Conservation (phyloP, 2,888 invertebrate genomes). For the Ormyrus labotus region DNA sequence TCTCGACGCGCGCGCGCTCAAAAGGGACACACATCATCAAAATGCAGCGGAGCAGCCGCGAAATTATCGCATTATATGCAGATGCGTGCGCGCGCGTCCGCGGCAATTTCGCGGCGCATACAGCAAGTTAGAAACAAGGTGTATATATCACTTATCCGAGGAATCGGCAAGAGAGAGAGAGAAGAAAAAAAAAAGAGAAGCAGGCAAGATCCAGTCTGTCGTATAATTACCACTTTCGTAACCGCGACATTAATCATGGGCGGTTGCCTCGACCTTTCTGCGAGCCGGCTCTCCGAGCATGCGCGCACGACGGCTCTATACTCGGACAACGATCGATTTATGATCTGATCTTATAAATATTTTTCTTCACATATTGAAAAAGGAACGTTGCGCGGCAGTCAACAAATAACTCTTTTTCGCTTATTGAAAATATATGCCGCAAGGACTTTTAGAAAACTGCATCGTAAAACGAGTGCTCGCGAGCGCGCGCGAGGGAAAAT, state of each 20-base stretch:
- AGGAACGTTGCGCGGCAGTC: conserved; percentile 18
- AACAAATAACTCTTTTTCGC: conserved; percentile 25
- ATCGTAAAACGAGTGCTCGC: conserved; percentile 9
- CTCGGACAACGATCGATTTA: conserved; percentile 53
- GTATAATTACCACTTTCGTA: conserved; percentile 56
- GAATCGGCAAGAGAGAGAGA: conserved; percentile 15
- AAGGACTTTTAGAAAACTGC: conserved; percentile 22
- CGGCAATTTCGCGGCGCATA: conserved; percentile 18
- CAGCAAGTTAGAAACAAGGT: conserved; percentile 41
- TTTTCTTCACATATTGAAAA: conserved; percentile 48
- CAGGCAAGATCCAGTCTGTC: conserved; percentile 47
- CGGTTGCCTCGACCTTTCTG: conserved; percentile 53
- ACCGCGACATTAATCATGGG: conserved; percentile 52
- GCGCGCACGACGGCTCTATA: neutral
- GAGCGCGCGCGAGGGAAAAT: too few relatives aligned
- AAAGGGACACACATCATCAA: too few relatives aligned
- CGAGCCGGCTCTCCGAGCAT: conserved; percentile 5
- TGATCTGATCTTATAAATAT: conserved; percentile 50
- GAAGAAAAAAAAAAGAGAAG: conserved; percentile 9
- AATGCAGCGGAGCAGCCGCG: neutral
- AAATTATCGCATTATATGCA: conserved; percentile 44
- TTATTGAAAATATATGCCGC: conserved; percentile 26
- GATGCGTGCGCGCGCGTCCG: neutral
- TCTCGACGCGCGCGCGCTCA: neutral
- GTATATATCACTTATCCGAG: conserved; percentile 45